These are phyloP conservation scores for Neoascia interrupta DNA, from an alignment of 2,888 invertebrate genomes.

Conservation along the genomic window DNA sequence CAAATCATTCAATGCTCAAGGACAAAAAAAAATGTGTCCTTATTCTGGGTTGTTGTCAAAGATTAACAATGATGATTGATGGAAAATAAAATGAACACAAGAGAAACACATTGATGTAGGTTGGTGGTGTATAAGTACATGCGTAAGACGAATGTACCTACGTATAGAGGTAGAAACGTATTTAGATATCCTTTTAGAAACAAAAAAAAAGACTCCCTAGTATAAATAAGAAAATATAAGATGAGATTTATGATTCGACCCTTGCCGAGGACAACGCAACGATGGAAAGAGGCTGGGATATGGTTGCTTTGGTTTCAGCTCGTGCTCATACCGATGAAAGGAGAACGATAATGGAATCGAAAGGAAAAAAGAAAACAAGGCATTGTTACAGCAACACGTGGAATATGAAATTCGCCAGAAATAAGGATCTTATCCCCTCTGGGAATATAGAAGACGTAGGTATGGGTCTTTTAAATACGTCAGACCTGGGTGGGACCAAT, in stretches of 20 bases:
- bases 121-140: no score
- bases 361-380: not conserved
- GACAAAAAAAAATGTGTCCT: not conserved
- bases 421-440: no score
- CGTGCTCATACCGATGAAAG: conserved; percentile 20
- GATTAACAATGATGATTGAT: conserved; percentile 40
- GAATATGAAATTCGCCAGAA: conserved; percentile 8
- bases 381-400: conserved; percentile 44
- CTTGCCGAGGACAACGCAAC: conserved; percentile 12
- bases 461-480: no score
- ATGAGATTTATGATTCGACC: conserved; percentile 28
- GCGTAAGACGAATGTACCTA: no score
- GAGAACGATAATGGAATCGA: conserved; percentile 1
- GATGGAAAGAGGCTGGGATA: not conserved
- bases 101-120: not conserved
- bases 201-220: conserved; percentile 16
- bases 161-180: no score
- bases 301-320: conserved; percentile 33
- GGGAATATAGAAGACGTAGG: no score
- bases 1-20: conserved; percentile 6
- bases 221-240: conserved; percentile 28
- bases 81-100: conserved; percentile 31
- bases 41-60: conserved; percentile 5
- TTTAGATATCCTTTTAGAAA: no score
- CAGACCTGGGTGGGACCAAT: no score